These are phyloP conservation scores for Papilio machaon DNA, from an alignment of 1,140 invertebrate species.

Conservation along the genomic window DNA sequence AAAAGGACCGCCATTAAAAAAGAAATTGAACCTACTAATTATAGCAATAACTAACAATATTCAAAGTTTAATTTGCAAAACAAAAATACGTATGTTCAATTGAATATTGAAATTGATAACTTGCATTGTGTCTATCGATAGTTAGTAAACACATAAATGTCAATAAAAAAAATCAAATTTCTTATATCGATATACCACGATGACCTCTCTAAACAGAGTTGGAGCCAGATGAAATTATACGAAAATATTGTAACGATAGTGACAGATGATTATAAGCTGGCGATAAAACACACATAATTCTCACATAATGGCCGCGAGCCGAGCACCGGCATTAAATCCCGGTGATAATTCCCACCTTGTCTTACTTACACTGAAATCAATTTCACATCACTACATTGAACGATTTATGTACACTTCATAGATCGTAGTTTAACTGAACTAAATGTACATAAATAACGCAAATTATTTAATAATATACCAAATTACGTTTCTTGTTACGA, in stretches of 20 bases:
- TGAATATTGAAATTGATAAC: background rate
- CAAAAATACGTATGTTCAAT: background rate
- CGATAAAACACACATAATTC: conserved; percentile 82
- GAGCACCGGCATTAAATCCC: conserved; percentile 44
- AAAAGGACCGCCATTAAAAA: too few relatives aligned
- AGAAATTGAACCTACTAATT: too few relatives aligned
- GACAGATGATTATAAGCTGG: conserved; percentile 82
- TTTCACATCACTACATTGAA: conserved; percentile 56
- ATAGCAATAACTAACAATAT: too few relatives aligned
- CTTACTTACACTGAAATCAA: conserved; percentile 59
- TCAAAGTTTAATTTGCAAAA: background rate
- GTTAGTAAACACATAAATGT: background rate
- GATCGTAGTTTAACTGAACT: background rate
- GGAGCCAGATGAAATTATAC: conserved; percentile 77
- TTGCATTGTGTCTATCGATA: background rate
- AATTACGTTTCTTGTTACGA: background rate
- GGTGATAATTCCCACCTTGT: conserved; percentile 59
- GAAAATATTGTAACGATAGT: conserved; percentile 81
- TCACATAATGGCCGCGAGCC: conserved; percentile 65
- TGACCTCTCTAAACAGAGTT: conserved; percentile 62
- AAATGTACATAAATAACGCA: background rate
- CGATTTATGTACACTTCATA: conserved; percentile 18
- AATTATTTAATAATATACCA: background rate
- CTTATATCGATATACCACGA: conserved; percentile 46
- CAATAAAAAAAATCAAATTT: background rate